Base-by-base conservation (phyloP, 2,113 vertebrate genomes). In the Ammodytes dubius region DNA sequence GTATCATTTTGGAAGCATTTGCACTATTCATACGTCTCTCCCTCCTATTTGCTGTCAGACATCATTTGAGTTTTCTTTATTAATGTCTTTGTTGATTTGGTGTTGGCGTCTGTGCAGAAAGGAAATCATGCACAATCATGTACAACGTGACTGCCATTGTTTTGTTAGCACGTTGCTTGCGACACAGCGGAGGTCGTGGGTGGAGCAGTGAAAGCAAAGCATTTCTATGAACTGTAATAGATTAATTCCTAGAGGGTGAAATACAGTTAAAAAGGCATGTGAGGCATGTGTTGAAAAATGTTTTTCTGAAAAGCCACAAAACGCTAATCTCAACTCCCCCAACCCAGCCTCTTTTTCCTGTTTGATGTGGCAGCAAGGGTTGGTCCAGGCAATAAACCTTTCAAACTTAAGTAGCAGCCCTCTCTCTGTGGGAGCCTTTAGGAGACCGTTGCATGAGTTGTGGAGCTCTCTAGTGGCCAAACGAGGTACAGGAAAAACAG, bases 381-480 rank as follows among this genome's bases (percentile, higher is more conserved):
- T 59, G 84, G 68, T 82, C 60, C 47, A 45, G 59, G 46, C 35
- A 66, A 59, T 67, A 66, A 72, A 81, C 65, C 53, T 77, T 15
- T 50, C 53, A 72, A 27, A 19, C 68, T 86, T 73, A 27, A 53
- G 4, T 66, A 69, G 65, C 52, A 27, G 27, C 27, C 27, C 27
- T 27, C 27, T 27, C n/a, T 79, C 12, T 70, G 76, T 61, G 5
- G n/a, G 39, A 79, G 47, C 67, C n/a, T 42, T 42, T 57, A 46
- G 13, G 17, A 17, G 19, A 50, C 4, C 0, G 12, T 54, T 76
- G 5, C 7, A 3, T 69, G 81, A 39, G 87, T 70, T 47, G 39
- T 91, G 80, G 87, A 88, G 91, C 88, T 74, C 90, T 88, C 91
- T 92, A 88, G 91, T 91, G 92, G 91, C 39, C 61, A 37, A 68